phyloP scores from a whole-genome alignment of 2,113 vertebrate genomes.

The Poeciliopsis occidentalis region DNA sequence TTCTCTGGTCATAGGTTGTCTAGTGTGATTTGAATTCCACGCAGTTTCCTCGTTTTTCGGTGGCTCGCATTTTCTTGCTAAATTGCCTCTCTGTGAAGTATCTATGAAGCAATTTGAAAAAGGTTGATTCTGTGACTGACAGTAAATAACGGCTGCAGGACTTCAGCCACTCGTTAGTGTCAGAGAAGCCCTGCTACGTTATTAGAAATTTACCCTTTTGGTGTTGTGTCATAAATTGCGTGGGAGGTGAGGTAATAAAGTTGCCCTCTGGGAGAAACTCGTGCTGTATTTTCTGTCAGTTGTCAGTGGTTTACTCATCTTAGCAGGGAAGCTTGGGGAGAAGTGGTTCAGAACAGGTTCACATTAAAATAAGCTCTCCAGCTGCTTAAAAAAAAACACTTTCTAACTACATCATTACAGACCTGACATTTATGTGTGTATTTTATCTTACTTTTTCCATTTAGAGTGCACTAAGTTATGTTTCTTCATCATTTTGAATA shows the following conservation, averaged over 20 bases:
- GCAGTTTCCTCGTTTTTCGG: conserved; percentile 32
- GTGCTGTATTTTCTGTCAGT: conserved; percentile 46
- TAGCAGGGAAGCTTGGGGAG: conserved; percentile 25
- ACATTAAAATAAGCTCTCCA: conserved; percentile 43
- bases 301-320: conserved; percentile 54
- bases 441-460: conserved; percentile 1
- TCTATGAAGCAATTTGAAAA: conserved; percentile 60
- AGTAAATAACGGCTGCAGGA: conserved; percentile 51
- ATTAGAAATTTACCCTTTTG: conserved; percentile 68
- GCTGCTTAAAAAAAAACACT: background rate
- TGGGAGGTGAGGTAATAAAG: conserved; percentile 59
- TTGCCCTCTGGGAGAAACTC: conserved; percentile 43
- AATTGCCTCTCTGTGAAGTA: conserved; percentile 56
- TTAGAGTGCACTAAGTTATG: background rate
- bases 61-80: conserved; percentile 38
- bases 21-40: conserved; percentile 30
- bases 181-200: conserved; percentile 38
- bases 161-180: conserved; percentile 64
- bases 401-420: background rate
- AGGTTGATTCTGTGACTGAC: conserved; percentile 51
- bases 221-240: conserved; percentile 61
- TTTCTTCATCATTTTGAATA: background rate
- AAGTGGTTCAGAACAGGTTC: conserved; percentile 29
- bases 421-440: background rate
- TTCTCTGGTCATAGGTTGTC: background rate